Evolutionary conservation across 2,888 invertebrate species (phyloP).

Genomic region (Watsonalla cultraria): DNA sequence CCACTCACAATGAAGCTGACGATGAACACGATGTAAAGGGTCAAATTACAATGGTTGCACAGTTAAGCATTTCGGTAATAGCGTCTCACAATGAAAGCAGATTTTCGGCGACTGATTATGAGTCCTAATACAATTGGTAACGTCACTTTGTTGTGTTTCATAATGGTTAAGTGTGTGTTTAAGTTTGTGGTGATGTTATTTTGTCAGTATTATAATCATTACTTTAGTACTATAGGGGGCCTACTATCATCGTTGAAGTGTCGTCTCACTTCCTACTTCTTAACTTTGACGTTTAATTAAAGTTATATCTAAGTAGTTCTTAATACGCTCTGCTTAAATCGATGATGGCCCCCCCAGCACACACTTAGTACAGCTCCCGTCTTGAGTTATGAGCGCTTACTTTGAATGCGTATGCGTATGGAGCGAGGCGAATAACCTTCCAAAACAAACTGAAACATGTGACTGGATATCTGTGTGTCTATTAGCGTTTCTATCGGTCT

Average conservation of each 20-base stretch:
- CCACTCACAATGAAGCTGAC: constrained; percentile 11
- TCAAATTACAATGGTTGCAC: constrained; percentile 38
- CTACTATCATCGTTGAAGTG: neutral
- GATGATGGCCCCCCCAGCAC: too few species aligned
- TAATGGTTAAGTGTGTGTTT: constrained; percentile 34
- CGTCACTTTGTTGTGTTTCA: constrained; percentile 39
- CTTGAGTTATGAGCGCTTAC: too few species aligned
- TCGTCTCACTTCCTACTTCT: too few species aligned
- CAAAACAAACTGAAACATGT: too few species aligned
- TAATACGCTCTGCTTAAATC: too few species aligned
- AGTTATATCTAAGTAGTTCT: too few species aligned
- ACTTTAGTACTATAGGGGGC: neutral
- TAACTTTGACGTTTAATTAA: too few species aligned
- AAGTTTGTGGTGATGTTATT: constrained; percentile 13
- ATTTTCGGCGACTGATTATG: constrained; percentile 60
- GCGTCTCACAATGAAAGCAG: constrained; percentile 51
- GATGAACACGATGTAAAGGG: constrained; percentile 22
- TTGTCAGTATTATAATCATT: neutral
- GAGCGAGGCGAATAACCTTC: too few species aligned
- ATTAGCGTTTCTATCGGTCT: too few species aligned
- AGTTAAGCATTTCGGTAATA: constrained; percentile 54
- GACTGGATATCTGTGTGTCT: too few species aligned
- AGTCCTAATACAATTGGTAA: constrained; percentile 40
- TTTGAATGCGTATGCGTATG: too few species aligned
- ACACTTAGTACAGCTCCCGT: too few species aligned